phyloP scores from a whole-genome alignment of 2,113 vertebrate genomes.

The Alligator sinensis region DNA sequence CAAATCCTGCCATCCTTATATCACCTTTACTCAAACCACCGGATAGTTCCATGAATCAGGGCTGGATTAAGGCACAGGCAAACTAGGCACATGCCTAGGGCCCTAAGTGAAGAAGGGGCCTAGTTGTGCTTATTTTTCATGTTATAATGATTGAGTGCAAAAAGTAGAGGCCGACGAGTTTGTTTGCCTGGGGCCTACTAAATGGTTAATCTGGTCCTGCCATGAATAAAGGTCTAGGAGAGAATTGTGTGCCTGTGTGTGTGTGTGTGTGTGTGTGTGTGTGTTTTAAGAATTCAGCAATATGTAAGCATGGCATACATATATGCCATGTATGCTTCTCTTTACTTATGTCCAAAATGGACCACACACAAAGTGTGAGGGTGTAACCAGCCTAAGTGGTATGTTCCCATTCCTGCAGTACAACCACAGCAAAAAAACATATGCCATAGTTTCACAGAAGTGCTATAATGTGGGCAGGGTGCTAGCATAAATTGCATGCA shows the following conservation, averaged over 20 bases:
- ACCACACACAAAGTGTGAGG: background rate
- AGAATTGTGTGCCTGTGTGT: rapidly evolving
- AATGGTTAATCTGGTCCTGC: too few relatives aligned
- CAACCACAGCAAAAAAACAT: background rate
- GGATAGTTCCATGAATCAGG: too few relatives aligned
- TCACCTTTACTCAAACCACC: background rate
- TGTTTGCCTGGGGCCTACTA: too few relatives aligned
- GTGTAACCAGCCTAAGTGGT: background rate
- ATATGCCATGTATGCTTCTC: rapidly evolving
- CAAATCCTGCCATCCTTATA: background rate
- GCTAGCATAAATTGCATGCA: rapidly evolving
- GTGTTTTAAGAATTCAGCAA: rapidly evolving
- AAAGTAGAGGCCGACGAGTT: too few relatives aligned
- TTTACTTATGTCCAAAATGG: background rate
- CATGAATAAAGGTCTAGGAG: background rate
- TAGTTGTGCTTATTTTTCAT: too few relatives aligned
- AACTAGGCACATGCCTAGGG: too few relatives aligned
- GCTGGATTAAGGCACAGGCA: too few relatives aligned
- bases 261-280: rapidly evolving
- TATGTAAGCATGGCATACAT: background rate
- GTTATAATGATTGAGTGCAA: too few relatives aligned
- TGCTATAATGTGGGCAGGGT: background rate
- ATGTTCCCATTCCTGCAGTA: rapidly evolving
- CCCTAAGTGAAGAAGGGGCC: too few relatives aligned
- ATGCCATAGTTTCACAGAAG: background rate